These are phyloP conservation scores for Porites divaricata DNA, from an alignment of 92 coral and sea anemone species.

Conservation along the genomic window DNA sequence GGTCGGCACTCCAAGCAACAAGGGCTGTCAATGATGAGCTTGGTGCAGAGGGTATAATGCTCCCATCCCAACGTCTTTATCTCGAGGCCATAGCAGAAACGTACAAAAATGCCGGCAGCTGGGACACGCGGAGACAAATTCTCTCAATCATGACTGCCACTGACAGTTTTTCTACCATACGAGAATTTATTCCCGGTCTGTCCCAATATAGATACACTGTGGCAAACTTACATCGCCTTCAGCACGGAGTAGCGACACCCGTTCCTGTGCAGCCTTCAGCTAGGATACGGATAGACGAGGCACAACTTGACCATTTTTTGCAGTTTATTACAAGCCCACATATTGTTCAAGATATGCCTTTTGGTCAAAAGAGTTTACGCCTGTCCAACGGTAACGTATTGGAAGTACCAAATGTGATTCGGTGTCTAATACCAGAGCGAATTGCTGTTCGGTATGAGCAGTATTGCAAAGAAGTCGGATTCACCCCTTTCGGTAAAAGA, in stretches of 20 bases:
- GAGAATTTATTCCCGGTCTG: constrained; percentile 58
- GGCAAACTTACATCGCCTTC: constrained; percentile 63
- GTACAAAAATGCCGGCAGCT: constrained; percentile 53
- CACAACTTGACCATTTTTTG: constrained; percentile 62
- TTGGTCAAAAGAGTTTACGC: constrained; percentile 46
- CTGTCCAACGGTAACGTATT: constrained; percentile 55
- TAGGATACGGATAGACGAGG: constrained; percentile 53
- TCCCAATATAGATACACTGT: constrained; percentile 44
- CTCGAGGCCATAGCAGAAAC: constrained; percentile 58
- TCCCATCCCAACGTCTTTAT: constrained; percentile 42
- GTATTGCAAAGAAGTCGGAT: constrained; percentile 53
- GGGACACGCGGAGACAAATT: constrained; percentile 64
- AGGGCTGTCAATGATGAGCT: constrained; percentile 40
- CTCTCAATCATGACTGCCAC: constrained; percentile 62
- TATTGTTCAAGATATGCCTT: constrained; percentile 66
- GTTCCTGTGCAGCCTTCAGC: constrained; percentile 42
- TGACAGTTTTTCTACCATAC: constrained; percentile 48
- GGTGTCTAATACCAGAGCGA: constrained; percentile 45
- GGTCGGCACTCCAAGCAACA: constrained; percentile 48
- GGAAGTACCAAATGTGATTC: constrained; percentile 66
- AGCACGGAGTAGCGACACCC: constrained; percentile 59
- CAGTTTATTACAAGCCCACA: constrained; percentile 64
- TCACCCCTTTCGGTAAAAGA: constrained; percentile 44
- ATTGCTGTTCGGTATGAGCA: constrained; percentile 46
- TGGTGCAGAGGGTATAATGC: constrained; percentile 46